These are phyloP conservation scores for Dysdera silvatica DNA, from an alignment of 1,140 invertebrate genomes.

Conservation along the genomic window DNA sequence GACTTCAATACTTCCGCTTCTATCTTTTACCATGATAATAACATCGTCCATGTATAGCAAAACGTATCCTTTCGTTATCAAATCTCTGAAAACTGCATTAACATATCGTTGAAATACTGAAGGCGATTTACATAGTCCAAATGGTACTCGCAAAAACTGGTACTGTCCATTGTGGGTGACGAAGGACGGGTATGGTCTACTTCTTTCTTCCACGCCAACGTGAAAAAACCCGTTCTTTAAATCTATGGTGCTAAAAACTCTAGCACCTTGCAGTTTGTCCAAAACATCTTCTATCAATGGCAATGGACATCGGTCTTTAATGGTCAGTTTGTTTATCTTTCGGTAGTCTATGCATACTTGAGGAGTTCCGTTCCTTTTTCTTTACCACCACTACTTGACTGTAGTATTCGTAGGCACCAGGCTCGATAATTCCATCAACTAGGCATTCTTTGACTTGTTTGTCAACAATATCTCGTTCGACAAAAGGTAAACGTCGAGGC, in stretches of 20 bases:
- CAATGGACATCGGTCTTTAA: slow-evolving; percentile 48
- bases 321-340: slow-evolving; percentile 43
- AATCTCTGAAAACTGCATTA: slow-evolving; percentile 5
- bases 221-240: slow-evolving; percentile 9
- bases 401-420: slow-evolving; percentile 43
- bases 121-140: background rate
- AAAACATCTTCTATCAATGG: slow-evolving; percentile 40
- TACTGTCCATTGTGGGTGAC: background rate
- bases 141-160: background rate
- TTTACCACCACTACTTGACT: slow-evolving; percentile 15
- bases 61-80: background rate
- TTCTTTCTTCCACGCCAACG: background rate
- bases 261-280: background rate
- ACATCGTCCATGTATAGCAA: slow-evolving; percentile 22
- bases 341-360: slow-evolving; percentile 46
- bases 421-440: slow-evolving; percentile 46
- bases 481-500: background rate
- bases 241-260: background rate
- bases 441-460: slow-evolving; percentile 33
- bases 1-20: background rate
- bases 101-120: slow-evolving; percentile 3
- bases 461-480: background rate
- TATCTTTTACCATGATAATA: background rate
- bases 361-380: background rate
- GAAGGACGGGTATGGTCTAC: background rate